Percentiles rank a stretch among this genome's conserved stretches.
Evolutionary conservation across 1,140 invertebrate species (phyloP).

Genomic region (Euglossa dilemma): DNA sequence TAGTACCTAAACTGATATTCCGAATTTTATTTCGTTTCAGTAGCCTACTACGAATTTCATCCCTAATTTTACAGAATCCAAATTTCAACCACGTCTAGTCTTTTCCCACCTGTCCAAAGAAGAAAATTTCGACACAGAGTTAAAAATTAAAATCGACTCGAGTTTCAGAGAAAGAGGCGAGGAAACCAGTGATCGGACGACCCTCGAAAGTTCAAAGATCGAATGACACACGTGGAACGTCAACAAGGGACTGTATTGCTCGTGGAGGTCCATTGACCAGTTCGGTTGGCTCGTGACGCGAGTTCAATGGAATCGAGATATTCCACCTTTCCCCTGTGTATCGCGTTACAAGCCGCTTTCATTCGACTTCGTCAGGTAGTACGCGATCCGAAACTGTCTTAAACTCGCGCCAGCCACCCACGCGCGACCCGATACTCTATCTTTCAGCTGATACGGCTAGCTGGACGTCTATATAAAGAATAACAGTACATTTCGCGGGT

Average conservation of each 20-base stretch:
- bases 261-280: slow-evolving; percentile 6
- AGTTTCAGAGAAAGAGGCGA: no score
- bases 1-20: no score
- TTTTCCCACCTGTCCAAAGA: no score
- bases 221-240: neutral
- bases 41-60: no score
- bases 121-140: no score
- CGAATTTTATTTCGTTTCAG: no score
- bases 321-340: slow-evolving; percentile 20
- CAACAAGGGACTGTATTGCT: neutral
- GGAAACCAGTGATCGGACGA: no score
- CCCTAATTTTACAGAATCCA: no score
- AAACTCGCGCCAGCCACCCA: slow-evolving; percentile 15
- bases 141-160: no score
- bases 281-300: slow-evolving; percentile 1
- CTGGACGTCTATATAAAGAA: slow-evolving; percentile 24
- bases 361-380: slow-evolving; percentile 18
- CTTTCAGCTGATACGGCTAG: slow-evolving; percentile 21
- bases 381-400: slow-evolving; percentile 21
- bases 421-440: slow-evolving; percentile 20
- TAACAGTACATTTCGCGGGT: slow-evolving; percentile 12
- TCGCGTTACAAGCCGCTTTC: slow-evolving; percentile 12
- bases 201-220: no score
- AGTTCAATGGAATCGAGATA: slow-evolving; percentile 8
- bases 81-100: no score